phyloP scores from a whole-genome alignment of 2,113 vertebrate genomes.

The Lepisosteus oculatus region DNA sequence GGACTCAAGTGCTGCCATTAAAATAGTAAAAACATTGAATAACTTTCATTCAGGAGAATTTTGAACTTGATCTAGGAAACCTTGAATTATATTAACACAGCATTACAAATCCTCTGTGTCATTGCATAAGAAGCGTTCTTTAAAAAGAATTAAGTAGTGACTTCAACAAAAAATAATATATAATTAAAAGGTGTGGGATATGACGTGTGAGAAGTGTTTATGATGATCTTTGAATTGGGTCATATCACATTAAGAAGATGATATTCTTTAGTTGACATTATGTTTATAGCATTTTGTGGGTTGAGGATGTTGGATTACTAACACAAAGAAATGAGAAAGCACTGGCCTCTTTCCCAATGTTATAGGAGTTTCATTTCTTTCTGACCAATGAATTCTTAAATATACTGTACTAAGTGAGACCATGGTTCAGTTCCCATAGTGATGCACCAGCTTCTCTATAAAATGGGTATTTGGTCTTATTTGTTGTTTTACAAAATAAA shows the following conservation, averaged over 20 bases:
- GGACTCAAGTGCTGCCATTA: neutral
- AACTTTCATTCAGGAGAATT: conserved; percentile 3
- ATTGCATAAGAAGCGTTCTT: conserved; percentile 10
- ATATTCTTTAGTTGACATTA: neutral
- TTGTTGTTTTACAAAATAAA: too few relatives aligned
- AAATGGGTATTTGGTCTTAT: too few relatives aligned
- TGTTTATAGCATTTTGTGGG: neutral
- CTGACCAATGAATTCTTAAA: too few relatives aligned
- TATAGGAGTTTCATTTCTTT: too few relatives aligned
- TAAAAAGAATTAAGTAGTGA: conserved; percentile 5
- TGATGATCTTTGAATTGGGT: conserved; percentile 10
- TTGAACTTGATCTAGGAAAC: neutral
- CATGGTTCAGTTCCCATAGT: too few relatives aligned
- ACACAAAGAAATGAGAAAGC: too few relatives aligned
- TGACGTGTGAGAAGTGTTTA: neutral
- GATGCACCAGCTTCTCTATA: too few relatives aligned
- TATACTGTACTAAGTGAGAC: too few relatives aligned
- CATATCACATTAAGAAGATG: conserved; percentile 4
- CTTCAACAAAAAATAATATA: conserved; percentile 7
- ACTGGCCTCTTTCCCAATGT: too few relatives aligned
- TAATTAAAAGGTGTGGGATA: neutral
- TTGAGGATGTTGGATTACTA: too few relatives aligned
- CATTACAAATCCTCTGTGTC: conserved; percentile 12
- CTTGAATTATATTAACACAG: conserved; percentile 20
- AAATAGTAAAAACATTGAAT: conserved; percentile 18